A percentile compares a stretch with the other conserved stretches of the same genome.
phyloP scores from a whole-genome alignment of 2,888 invertebrate species.

The Cheilosia grossa region DNA sequence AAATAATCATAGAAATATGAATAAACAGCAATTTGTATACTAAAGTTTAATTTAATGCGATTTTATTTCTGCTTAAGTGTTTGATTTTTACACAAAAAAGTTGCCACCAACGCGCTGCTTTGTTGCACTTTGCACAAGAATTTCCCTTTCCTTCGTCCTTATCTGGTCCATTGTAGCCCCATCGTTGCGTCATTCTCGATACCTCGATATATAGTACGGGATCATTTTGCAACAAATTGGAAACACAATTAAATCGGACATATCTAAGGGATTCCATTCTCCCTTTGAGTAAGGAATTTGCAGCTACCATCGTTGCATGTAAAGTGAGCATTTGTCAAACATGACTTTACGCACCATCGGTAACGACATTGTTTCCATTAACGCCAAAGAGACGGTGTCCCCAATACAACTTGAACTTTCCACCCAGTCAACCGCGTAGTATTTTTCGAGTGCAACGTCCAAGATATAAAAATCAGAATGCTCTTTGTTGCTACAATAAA shows the following conservation, averaged over 20 bases:
- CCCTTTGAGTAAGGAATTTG: conserved; percentile 13
- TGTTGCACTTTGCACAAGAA: too few relatives aligned
- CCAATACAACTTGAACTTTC: conserved; percentile 24
- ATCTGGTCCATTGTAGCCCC: too few relatives aligned
- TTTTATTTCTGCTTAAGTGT: too few relatives aligned
- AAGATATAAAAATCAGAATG: conserved; percentile 13
- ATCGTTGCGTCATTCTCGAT: too few relatives aligned
- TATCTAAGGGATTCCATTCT: conserved; percentile 10
- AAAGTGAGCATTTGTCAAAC: conserved; percentile 4
- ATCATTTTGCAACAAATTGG: too few relatives aligned
- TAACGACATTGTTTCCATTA: background rate
- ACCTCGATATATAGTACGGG: background rate
- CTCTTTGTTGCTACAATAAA: conserved; percentile 14
- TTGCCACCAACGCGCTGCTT: too few relatives aligned
- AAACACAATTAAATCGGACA: conserved; percentile 56
- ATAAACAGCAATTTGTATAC: too few relatives aligned
- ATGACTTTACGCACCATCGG: background rate
- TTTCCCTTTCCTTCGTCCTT: too few relatives aligned
- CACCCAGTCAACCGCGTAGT: conserved; percentile 25
- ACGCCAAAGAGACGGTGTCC: too few relatives aligned
- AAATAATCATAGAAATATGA: too few relatives aligned
- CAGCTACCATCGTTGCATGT: conserved; percentile 4
- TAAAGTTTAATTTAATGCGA: too few relatives aligned
- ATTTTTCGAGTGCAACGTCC: conserved; percentile 24
- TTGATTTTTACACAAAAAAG: too few relatives aligned